Conservation (phyloP, 92 coral and sea anemone genomes). For the Porites lobata region DNA sequence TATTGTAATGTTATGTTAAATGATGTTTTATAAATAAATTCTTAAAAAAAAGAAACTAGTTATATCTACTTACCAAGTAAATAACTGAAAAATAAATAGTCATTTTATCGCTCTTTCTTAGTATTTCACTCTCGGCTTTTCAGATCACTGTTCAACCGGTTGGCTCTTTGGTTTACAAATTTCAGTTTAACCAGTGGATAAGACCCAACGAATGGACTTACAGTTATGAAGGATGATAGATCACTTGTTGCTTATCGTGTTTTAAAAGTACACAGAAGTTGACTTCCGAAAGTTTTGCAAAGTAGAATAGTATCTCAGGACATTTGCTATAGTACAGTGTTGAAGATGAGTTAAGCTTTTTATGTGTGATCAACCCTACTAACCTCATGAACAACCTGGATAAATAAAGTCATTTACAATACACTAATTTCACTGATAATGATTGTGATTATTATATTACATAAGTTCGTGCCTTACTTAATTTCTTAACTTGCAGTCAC, state of each 20-base stretch:
- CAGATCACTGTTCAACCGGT: conserved; percentile 32
- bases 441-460: no score
- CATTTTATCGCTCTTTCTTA: neutral
- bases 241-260: neutral
- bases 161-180: conserved; percentile 9
- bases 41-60: no score
- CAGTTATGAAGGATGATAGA: conserved; percentile 14
- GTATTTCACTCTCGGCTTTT: neutral
- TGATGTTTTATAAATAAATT: no score
- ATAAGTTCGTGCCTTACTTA: no score
- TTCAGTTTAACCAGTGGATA: conserved; percentile 39
- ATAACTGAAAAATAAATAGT: neutral
- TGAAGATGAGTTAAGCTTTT: neutral
- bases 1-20: no score
- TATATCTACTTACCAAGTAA: no score
- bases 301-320: neutral
- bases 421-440: no score
- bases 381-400: no score
- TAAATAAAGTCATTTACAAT: no score
- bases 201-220: conserved; percentile 10
- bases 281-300: neutral
- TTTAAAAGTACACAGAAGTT: neutral
- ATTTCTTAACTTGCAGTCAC: no score
- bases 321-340: neutral
- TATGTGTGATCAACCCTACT: no score